Evolutionary conservation across 2,888 invertebrate species (phyloP).

Genomic region (Parapristionchus giblindavisi): DNA sequence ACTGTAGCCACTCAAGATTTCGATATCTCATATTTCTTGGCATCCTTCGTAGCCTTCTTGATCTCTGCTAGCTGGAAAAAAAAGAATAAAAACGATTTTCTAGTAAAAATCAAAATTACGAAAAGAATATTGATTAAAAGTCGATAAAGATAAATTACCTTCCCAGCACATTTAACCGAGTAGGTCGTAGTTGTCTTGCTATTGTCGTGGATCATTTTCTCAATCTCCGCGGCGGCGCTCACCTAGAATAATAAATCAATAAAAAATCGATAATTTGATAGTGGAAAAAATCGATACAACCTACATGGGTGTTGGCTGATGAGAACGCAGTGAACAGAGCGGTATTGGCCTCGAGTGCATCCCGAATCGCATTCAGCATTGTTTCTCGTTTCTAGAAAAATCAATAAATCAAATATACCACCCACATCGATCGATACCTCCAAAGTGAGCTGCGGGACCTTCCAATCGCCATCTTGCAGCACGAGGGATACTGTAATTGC

Average conservation of each 20-base stretch:
- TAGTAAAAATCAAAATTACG: background rate
- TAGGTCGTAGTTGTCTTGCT: slow-evolving; percentile 51
- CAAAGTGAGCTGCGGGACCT: slow-evolving; percentile 13
- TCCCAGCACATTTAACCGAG: slow-evolving; percentile 47
- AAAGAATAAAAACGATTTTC: background rate
- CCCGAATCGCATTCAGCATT: slow-evolving; percentile 26
- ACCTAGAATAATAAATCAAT: slow-evolving; percentile 9
- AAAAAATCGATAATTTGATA: background rate
- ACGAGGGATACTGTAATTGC: slow-evolving; percentile 31
- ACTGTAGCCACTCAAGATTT: background rate
- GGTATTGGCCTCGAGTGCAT: slow-evolving; percentile 28
- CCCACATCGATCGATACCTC: slow-evolving; percentile 19
- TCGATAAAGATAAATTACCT: slow-evolving; percentile 43
- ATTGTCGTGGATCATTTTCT: slow-evolving; percentile 44
- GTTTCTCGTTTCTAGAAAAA: slow-evolving; percentile 25
- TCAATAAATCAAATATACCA: background rate
- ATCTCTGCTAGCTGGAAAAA: slow-evolving; percentile 23
- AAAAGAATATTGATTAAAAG: background rate
- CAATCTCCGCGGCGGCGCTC: slow-evolving; percentile 46
- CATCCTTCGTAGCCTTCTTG: slow-evolving; percentile 35
- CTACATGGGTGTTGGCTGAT: slow-evolving; percentile 8
- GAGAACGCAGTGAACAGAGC: slow-evolving; percentile 15
- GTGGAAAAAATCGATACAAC: background rate
- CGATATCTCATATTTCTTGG: background rate
- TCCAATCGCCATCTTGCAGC: background rate